A percentile compares a stretch with the other conserved stretches of the same genome.
phyloP scores from a whole-genome alignment of 1,140 invertebrate species.

The Saxidomus purpurata region DNA sequence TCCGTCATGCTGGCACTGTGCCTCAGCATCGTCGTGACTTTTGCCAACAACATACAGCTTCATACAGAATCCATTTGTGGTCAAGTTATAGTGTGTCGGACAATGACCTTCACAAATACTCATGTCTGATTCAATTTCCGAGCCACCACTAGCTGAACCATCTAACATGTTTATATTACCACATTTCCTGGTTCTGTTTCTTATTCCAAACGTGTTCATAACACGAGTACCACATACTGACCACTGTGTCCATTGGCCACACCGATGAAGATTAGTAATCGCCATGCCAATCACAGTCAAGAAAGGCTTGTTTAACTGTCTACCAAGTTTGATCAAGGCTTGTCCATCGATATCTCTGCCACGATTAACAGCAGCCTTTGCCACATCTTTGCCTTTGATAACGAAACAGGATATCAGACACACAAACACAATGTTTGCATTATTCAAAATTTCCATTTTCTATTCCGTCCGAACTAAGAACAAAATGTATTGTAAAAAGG shows the following conservation, averaged over 20 bases:
- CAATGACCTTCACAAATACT: background rate
- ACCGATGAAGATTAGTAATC: background rate
- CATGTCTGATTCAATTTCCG: background rate
- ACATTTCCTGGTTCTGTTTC: background rate
- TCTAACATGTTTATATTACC: background rate
- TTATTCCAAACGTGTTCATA: background rate
- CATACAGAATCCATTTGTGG: background rate
- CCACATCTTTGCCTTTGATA: too few species aligned
- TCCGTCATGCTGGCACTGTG: background rate
- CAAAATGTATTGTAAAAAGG: too few species aligned
- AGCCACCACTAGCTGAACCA: background rate
- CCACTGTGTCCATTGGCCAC: conserved; percentile 17
- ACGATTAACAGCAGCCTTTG: background rate
- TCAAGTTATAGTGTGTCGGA: background rate
- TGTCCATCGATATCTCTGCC: background rate
- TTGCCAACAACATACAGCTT: background rate
- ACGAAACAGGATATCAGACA: too few species aligned
- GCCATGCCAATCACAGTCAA: conserved; percentile 28
- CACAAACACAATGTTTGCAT: too few species aligned
- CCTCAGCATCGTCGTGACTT: background rate
- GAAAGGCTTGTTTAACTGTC: conserved; percentile 12
- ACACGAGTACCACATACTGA: background rate
- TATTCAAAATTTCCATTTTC: too few species aligned
- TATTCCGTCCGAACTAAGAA: too few species aligned
- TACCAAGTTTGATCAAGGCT: background rate